These are phyloP conservation scores for Drosophila neutralis DNA, from an alignment of 2,888 invertebrate species.

Conservation along the genomic window DNA sequence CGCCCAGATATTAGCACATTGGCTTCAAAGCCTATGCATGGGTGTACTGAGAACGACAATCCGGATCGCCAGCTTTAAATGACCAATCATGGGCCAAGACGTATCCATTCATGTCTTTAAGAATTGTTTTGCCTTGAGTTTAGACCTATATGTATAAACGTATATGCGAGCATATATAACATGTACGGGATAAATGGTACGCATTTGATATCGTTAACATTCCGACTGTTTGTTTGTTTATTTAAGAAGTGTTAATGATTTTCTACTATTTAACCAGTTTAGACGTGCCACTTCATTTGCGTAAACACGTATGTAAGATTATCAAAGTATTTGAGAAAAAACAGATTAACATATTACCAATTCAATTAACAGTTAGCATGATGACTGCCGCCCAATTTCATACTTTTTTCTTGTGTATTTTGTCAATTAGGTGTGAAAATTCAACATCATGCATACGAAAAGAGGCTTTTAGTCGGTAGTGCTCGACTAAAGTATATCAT, in stretches of 20 bases:
- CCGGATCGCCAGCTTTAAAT: conserved; percentile 12
- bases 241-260: conserved; percentile 45
- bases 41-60: conserved; percentile 34
- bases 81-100: conserved; percentile 37
- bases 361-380: conserved; percentile 17
- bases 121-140: conserved; percentile 11
- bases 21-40: background rate
- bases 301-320: conserved; percentile 15
- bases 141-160: background rate
- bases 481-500: background rate
- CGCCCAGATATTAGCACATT: conserved; percentile 68
- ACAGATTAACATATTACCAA: conserved; percentile 1
- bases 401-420: conserved; percentile 23
- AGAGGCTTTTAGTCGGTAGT: too few species aligned
- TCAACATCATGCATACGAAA: conserved; percentile 5
- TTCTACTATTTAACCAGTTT: conserved; percentile 29
- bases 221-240: conserved; percentile 26
- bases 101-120: conserved; percentile 18
- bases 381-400: conserved; percentile 20
- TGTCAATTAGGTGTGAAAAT: conserved; percentile 35
- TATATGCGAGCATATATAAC: background rate
- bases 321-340: conserved; percentile 23
- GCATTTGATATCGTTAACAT: conserved; percentile 10
- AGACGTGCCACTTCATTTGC: conserved; percentile 26
- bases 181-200: conserved; percentile 11